Evolutionary conservation across 2,888 invertebrate genomes (phyloP).

Genomic region (Petrolisthes cinctipes): DNA sequence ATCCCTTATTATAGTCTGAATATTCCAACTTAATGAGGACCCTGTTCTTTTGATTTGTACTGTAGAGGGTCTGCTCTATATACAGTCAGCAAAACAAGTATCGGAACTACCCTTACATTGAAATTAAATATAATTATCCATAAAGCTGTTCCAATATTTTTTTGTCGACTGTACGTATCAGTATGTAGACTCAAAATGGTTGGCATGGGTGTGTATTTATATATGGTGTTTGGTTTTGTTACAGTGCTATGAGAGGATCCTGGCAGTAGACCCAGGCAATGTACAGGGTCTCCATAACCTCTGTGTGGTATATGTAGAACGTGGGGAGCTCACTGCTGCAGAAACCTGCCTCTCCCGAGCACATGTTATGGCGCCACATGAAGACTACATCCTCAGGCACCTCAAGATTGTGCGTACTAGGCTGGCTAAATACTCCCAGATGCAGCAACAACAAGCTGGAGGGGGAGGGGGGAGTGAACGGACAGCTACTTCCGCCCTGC

Average conservation of each 20-base stretch:
- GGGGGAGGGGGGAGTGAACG: constrained; percentile 38
- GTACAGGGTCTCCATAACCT: constrained; percentile 71
- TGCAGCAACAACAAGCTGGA: constrained; percentile 49
- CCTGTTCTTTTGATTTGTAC: no score
- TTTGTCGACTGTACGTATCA: background rate
- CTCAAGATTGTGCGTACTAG: constrained; percentile 87
- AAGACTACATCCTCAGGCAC: constrained; percentile 91
- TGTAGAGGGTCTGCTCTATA: no score
- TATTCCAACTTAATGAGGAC: no score
- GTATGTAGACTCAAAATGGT: background rate
- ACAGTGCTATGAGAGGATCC: constrained; percentile 89
- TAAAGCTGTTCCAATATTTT: background rate
- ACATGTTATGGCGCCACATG: constrained; percentile 83
- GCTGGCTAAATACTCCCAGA: constrained; percentile 55
- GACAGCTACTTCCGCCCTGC: constrained; percentile 32
- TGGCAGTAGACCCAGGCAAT: constrained; percentile 69
- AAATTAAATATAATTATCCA: background rate
- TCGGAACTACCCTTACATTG: no score
- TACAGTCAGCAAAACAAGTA: no score
- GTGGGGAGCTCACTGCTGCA: constrained; percentile 76
- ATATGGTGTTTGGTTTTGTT: background rate
- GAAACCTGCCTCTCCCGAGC: background rate
- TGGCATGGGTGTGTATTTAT: background rate
- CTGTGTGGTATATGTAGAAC: constrained; percentile 95
- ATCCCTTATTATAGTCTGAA: no score